These are phyloP conservation scores for Anthopleura sola DNA, from an alignment of 64 coral and sea anemone species.

Conservation along the genomic window DNA sequence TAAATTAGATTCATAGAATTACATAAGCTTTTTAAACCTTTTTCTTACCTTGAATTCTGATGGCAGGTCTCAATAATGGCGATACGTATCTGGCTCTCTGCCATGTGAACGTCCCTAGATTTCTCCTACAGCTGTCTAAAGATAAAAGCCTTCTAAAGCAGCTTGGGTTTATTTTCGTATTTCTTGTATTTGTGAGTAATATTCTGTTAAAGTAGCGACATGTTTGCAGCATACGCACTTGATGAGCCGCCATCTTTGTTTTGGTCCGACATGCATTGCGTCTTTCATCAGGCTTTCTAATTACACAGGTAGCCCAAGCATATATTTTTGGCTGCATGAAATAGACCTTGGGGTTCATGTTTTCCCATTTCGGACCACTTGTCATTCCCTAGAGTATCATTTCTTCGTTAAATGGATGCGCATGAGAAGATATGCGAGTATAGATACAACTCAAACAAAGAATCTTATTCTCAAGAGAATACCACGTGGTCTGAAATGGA, in stretches of 20 bases:
- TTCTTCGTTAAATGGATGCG: too few relatives aligned
- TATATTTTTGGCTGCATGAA: background rate
- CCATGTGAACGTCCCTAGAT: background rate
- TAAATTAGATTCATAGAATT: too few relatives aligned
- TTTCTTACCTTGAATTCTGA: background rate
- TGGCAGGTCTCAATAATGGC: background rate
- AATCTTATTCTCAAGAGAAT: too few relatives aligned
- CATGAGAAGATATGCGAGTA: too few relatives aligned
- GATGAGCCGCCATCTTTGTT: slow-evolving; percentile 16
- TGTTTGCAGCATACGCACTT: background rate
- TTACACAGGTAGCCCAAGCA: slow-evolving; percentile 1
- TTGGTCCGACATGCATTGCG: slow-evolving; percentile 17
- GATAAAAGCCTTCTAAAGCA: background rate
- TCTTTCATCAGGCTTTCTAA: background rate
- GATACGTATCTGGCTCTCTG: background rate
- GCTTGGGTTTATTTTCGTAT: background rate
- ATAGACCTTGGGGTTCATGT: too few relatives aligned
- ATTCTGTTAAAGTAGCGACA: background rate
- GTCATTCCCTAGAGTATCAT: too few relatives aligned
- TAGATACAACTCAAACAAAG: too few relatives aligned
- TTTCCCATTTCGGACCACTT: too few relatives aligned
- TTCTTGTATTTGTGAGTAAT: background rate
- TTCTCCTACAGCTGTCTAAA: background rate
- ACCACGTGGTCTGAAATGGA: too few relatives aligned
- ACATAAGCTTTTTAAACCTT: background rate